Conservation (phyloP, 2,888 invertebrate genomes). For the Clistopyga incitator region DNA sequence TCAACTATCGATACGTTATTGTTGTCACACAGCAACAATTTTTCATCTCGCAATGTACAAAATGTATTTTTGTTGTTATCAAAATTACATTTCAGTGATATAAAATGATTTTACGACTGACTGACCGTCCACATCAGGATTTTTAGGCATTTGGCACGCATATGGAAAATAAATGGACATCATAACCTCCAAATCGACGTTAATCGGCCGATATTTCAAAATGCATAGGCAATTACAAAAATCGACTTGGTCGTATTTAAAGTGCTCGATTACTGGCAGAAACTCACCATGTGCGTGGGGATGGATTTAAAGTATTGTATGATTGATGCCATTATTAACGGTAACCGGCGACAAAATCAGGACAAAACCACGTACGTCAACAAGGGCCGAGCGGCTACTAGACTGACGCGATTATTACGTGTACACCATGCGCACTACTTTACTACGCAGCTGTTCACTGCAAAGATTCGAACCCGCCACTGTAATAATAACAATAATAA, state of each 20-base stretch:
- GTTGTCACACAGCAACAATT: too few relatives aligned
- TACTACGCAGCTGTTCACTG: constrained; percentile 15
- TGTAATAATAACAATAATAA: too few relatives aligned
- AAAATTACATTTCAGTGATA: too few relatives aligned
- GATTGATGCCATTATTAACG: constrained; percentile 76
- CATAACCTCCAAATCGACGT: constrained; percentile 64
- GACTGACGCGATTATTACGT: constrained; percentile 26
- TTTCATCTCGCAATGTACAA: too few relatives aligned
- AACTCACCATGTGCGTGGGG: constrained; percentile 81
- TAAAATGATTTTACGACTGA: not conserved
- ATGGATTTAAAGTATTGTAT: constrained; percentile 79
- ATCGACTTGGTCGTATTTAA: not conserved
- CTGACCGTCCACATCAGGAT: not conserved
- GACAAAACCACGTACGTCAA: constrained; percentile 41
- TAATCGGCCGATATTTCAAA: constrained; percentile 2
- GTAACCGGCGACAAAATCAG: constrained; percentile 36
- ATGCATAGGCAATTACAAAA: not conserved
- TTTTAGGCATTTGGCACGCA: constrained; percentile 21
- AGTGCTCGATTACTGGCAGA: not conserved
- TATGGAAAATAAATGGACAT: constrained; percentile 43
- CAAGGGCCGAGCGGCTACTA: constrained; percentile 33
- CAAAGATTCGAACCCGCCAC: not conserved
- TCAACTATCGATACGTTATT: too few relatives aligned
- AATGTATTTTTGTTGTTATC: too few relatives aligned
- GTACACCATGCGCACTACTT: constrained; percentile 30